Base-by-base conservation (phyloP, 2,888 invertebrate species). In the Cyaniris semiargus region DNA sequence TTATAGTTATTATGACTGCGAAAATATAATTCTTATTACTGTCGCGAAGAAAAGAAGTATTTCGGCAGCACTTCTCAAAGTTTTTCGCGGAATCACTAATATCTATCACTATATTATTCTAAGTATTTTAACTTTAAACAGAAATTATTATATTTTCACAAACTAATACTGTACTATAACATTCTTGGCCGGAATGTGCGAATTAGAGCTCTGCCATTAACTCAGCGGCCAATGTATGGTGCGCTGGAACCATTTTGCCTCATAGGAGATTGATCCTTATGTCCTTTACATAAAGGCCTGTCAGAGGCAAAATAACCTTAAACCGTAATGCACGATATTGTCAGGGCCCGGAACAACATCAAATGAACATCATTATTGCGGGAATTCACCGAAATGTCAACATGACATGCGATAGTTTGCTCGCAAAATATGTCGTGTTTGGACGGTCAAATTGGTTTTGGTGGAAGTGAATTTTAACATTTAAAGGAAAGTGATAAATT, bases 401-500 rank as follows among this genome's bases (percentile, higher is more conserved):
- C 66, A 66, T 66, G 66, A 27, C 66, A 66, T 66, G 66, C 66
- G 66, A 66, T 66, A 23, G 66, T 66, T 27, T 27, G 66, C 66
- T 66, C 27, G 27, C 66, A 31, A 66, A 27, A 66, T 31, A 27
- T 66, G 27, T 13, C 66, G 27, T 27, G 27, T 15, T 66, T 15
- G 6, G 66, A 15, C 27, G 27, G 60, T 3, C 21, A 66, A 66
- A 66, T 66, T 15, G 27, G 58, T 58, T 48, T 18, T 15, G 8
- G 58, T 7, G 21, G 58, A 21, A 53, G 53, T 3, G 18, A 18
- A 18, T 53, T 53, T 53, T 18, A 53, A 53, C 3, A 15, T 8
- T 48, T 48, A 48, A 48, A 15, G 48, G 48, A 15, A 53, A 13
- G 10, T 18, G 18, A 53, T 53, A 18, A 18, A 53, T 53, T 53